Base-by-base conservation (phyloP, 2,113 vertebrate species). In the Platichthys stellatus region DNA sequence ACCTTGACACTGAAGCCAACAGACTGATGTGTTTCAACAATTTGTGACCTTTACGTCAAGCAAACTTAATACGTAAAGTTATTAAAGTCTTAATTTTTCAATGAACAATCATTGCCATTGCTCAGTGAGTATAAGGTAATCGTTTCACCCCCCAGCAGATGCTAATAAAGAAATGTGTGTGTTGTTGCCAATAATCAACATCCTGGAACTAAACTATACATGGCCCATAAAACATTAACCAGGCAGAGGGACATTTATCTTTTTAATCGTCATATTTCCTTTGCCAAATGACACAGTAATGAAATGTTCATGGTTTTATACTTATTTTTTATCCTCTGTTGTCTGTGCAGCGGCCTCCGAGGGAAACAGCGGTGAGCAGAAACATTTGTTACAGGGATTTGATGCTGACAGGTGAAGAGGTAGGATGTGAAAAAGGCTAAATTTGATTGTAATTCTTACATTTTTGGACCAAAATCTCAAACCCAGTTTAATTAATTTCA, bases 271-370 rank as follows among this genome's bases (percentile, higher is more conserved):
- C 79, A 69, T 63, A 69, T 81, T 67, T 40, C 20, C 45, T 64
- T 70, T 87, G 87, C 83, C 87, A 92, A 82, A 90, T 86, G 82
- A 80, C 72, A 76, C 70, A 76, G 77, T 71, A 62, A 87, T 88
- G 69, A 85, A 78, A 86, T 78, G 76, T 69, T 79, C 51, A 75
- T 81, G 23, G 80, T 83, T 71, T 80, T 58, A 20, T 21, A 21
- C 76, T 73, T 76, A 63, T 43, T 58, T 75, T 65, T 31, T 31
- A 31, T 31, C 51, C 60, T 66, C 66, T 86, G 74, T 84, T 84
- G 87, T 91, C 86, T 91, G 87, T 83, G 77, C 78, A 59, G 56
- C 82, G 62, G 56, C 82, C 13, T 78, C 69, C 5, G 31, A 82
- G 82, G 82, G 78, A 88, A 82, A 73, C 54, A 43, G 45, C 12